phyloP scores from a whole-genome alignment of 2,797 vertebrate species.

The Dallia pectoralis region DNA sequence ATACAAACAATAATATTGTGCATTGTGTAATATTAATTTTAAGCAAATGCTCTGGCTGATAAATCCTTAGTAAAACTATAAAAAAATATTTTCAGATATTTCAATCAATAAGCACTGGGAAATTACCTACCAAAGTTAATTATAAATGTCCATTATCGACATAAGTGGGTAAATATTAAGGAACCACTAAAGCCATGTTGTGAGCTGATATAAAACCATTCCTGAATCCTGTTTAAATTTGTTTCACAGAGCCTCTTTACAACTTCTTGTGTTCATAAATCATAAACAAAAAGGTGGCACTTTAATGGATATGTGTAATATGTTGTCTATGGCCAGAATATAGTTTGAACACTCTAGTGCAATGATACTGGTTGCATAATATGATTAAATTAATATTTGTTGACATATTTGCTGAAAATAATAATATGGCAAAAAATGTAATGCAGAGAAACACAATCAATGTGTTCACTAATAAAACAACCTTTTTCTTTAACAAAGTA shows the following conservation, averaged over 20 bases:
- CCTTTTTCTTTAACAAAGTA: not conserved
- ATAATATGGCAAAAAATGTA: not conserved
- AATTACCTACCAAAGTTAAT: too few species aligned
- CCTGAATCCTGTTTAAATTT: not conserved
- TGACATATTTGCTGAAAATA: not conserved
- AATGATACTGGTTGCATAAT: not conserved
- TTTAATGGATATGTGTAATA: not conserved
- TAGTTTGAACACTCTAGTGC: not conserved
- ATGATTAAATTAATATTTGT: not conserved
- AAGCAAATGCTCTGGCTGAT: too few species aligned
- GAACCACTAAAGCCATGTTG: not conserved
- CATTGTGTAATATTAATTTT: too few species aligned
- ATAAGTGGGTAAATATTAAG: not conserved
- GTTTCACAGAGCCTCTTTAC: not conserved
- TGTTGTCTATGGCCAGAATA: not conserved
- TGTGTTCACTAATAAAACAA: not conserved
- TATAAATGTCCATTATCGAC: too few species aligned
- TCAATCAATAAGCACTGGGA: too few species aligned
- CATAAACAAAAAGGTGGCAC: not conserved
- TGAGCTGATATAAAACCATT: not conserved
- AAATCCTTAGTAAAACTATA: too few species aligned
- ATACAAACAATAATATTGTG: too few species aligned
- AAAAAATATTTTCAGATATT: too few species aligned
- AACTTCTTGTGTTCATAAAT: not conserved
- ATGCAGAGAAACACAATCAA: not conserved